Percentiles rank a stretch among this genome's conserved stretches.
Evolutionary conservation across 1,140 invertebrate genomes (phyloP).

Genomic region (Homarus americanus): DNA sequence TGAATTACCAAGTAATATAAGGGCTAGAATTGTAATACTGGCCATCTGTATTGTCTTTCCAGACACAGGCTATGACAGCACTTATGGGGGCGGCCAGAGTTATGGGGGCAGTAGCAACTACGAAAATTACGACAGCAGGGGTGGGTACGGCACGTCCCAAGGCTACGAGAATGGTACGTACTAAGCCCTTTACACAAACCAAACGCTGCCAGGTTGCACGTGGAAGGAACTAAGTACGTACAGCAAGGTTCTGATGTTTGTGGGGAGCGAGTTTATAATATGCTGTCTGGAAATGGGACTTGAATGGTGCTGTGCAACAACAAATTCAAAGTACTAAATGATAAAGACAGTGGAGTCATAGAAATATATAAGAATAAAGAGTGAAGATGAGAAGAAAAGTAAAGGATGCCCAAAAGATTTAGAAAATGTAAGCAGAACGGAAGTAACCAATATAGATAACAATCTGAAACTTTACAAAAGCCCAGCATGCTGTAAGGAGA

Average conservation of each 20-base stretch:
- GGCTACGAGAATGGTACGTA: constrained; percentile 66
- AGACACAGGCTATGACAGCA: constrained; percentile 45
- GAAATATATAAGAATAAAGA: constrained; percentile 41
- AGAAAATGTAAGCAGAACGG: constrained; percentile 1
- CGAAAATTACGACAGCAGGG: constrained; percentile 54
- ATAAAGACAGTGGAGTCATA: constrained; percentile 67
- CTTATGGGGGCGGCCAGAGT: constrained; percentile 34
- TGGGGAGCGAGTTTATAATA: constrained; percentile 46
- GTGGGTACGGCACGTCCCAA: constrained; percentile 63
- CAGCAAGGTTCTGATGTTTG: constrained; percentile 53
- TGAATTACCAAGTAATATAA: neutral
- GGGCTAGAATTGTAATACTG: neutral
- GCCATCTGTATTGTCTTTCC: constrained; percentile 24
- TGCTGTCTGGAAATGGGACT: constrained; percentile 43
- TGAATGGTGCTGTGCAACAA: constrained; percentile 53
- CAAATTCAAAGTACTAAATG: constrained; percentile 36
- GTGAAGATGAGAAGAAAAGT: constrained; percentile 38
- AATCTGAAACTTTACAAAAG: neutral
- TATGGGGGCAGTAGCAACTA: constrained; percentile 42
- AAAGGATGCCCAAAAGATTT: constrained; percentile 31
- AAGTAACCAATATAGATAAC: neutral
- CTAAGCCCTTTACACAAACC: constrained; percentile 46
- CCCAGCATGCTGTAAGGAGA: neutral
- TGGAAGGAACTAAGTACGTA: constrained; percentile 44
- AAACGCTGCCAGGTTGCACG: constrained; percentile 47